Evolutionary conservation across 1,140 invertebrate genomes (phyloP), one percentile per base, ranked within the genome.

Genomic region (Aphaenogaster rudis): DNA sequence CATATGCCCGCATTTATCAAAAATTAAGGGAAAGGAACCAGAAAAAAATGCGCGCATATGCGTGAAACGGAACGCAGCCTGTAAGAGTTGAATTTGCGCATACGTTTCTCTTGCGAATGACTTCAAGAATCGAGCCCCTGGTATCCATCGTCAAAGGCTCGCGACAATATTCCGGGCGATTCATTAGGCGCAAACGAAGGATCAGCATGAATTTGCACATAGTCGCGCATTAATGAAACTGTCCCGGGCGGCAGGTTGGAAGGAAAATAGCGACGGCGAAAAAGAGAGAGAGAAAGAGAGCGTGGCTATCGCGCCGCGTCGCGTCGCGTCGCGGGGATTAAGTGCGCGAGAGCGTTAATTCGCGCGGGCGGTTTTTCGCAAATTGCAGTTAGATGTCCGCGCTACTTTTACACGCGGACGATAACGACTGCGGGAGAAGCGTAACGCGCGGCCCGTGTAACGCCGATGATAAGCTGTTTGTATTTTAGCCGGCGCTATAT

Each of bases 381-480:
- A 74, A 84, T 84, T 84, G 80, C 80, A 84, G 80, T 84, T 84
- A 76, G 80, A 13, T 84, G 80, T 84, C 42, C 69, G 88, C 80
- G 69, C n/a, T 74, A 84, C 80, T 74, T 84, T 84, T 84, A 84
- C 69, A 84, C 80, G 80, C 69, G 80, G 17, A 67, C 63, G 77
- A 42, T 54, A 57, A 54, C 57, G 64, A 3, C 17, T 28, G 33
- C 52, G 77, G n/a, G 61, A 48, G 59, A 17, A 74, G 67, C 42
- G 54, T 74, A 74, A 74, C 80, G 42, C 80, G 42, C 67, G 50
- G 39, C 15, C 52, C 67, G 67, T 82, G 80, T 84, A 54, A 59
- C 52, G 42, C 21, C 80, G 67, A 74, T 84, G 80, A 84, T 84
- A 84, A 84, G 80, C 80, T 71, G 69, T 84, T 84, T 84, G 80